phyloP scores from a whole-genome alignment of 2,113 vertebrate species.

The Genyomyrus donnyi region DNA sequence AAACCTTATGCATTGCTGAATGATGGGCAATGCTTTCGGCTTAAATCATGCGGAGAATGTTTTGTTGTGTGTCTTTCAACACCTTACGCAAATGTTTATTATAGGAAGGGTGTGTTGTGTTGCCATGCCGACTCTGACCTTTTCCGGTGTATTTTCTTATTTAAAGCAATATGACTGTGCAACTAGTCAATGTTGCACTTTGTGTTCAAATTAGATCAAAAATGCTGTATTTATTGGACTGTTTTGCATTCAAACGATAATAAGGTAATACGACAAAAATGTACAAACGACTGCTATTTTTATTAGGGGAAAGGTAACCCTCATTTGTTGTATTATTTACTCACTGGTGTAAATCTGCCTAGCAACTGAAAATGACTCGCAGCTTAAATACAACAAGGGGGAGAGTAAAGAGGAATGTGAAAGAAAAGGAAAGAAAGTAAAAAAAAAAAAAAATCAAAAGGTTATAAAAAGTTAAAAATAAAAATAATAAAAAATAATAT shows the following conservation, averaged over 20 bases:
- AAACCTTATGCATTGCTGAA: conserved; percentile 19
- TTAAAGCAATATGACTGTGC: conserved; percentile 85
- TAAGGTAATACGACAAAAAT: conserved; percentile 71
- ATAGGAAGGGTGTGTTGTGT: conserved; percentile 66
- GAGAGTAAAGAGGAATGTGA: conserved; percentile 30
- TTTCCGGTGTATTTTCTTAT: conserved; percentile 60
- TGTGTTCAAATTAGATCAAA: conserved; percentile 78
- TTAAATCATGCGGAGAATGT: conserved; percentile 59
- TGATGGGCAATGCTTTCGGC: conserved; percentile 38
- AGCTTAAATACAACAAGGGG: conserved; percentile 68
- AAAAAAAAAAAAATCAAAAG: conserved; percentile 57
- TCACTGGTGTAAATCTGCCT: conserved; percentile 83
- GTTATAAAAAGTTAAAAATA: conserved; percentile 37
- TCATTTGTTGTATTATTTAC: conserved; percentile 84
- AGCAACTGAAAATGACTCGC: conserved; percentile 70
- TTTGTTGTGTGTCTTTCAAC: conserved; percentile 57
- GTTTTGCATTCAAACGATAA: conserved; percentile 82
- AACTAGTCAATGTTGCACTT: conserved; percentile 71
- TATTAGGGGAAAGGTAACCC: conserved; percentile 75
- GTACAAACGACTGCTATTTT: conserved; percentile 90
- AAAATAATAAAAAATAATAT: conserved; percentile 45
- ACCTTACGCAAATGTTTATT: conserved; percentile 66
- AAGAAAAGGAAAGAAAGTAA: conserved; percentile 27
- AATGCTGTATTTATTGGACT: conserved; percentile 85
- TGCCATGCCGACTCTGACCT: conserved; percentile 52